Conservation (phyloP, 2,113 vertebrate species). For the Antechinus flavipes region DNA sequence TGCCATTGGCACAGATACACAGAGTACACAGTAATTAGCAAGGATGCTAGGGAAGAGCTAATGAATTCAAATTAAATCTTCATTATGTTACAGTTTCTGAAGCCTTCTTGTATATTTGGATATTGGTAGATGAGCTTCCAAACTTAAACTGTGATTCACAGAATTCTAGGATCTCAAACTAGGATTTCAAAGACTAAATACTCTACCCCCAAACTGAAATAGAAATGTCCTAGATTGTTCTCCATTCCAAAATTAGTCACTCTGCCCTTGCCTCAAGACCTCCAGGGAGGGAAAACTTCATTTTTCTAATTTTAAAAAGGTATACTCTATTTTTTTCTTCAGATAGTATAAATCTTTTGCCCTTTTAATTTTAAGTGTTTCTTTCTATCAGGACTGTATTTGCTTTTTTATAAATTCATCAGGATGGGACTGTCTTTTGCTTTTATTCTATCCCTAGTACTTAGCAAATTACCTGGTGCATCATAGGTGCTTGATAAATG, state of each 20-base stretch:
- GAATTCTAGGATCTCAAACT: neutral
- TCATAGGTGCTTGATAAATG: neutral
- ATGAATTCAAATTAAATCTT: constrained; percentile 22
- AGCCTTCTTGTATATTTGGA: neutral
- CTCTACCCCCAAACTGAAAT: neutral
- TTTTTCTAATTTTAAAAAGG: neutral
- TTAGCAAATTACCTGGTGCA: neutral
- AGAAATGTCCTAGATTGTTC: neutral
- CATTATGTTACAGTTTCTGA: neutral
- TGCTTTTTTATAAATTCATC: neutral
- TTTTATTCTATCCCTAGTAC: neutral
- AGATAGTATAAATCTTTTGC: too few relatives aligned
- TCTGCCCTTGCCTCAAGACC: neutral
- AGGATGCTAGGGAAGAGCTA: neutral
- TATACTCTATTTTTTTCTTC: too few relatives aligned
- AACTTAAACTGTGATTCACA: neutral
- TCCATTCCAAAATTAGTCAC: neutral
- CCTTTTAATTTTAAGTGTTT: neutral
- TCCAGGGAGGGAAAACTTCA: neutral
- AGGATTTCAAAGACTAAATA: neutral
- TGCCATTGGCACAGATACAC: constrained; percentile 15
- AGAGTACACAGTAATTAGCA: neutral
- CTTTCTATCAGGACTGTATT: neutral
- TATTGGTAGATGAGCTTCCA: neutral
- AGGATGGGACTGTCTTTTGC: neutral